These are phyloP conservation scores for Microchrysa polita DNA, from an alignment of 2,888 invertebrate genomes.

Conservation along the genomic window DNA sequence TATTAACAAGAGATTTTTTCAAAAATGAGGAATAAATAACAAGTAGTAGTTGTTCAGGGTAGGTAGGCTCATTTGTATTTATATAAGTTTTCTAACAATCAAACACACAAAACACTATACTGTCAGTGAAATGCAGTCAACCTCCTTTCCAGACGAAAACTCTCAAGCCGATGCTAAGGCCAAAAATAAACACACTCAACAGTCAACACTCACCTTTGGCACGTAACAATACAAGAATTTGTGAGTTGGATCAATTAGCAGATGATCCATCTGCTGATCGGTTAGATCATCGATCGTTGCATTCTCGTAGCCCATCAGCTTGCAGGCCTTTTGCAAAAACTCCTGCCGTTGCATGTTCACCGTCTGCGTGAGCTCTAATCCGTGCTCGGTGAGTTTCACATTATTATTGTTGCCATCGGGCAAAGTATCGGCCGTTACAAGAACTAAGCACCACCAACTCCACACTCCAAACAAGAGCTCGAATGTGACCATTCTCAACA, in stretches of 20 bases:
- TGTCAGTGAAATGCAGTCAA: too few relatives aligned
- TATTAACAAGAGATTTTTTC: too few relatives aligned
- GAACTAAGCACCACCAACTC: constrained; percentile 40
- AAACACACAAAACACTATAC: too few relatives aligned
- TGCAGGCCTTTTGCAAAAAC: constrained; percentile 71
- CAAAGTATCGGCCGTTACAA: constrained; percentile 52
- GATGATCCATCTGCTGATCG: constrained; percentile 75
- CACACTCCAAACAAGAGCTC: constrained; percentile 9
- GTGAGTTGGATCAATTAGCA: constrained; percentile 84
- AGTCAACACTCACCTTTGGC: constrained; percentile 88
- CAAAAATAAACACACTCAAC: too few relatives aligned
- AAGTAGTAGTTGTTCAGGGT: too few relatives aligned
- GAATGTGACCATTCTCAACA: constrained; percentile 14
- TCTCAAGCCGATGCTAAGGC: too few relatives aligned
- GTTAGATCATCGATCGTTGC: constrained; percentile 65
- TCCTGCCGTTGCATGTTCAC: constrained; percentile 73
- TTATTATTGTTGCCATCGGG: constrained; percentile 63
- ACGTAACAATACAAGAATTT: constrained; percentile 92
- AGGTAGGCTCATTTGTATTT: too few relatives aligned
- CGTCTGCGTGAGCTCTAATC: constrained; percentile 71
- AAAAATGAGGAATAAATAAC: too few relatives aligned
- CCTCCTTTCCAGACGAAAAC: too few relatives aligned
- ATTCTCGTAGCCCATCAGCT: constrained; percentile 64
- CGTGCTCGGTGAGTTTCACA: constrained; percentile 65
- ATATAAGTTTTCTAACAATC: too few relatives aligned